Conservation (phyloP, 2,888 invertebrate genomes). For the Pollenia griseotomentosa region DNA sequence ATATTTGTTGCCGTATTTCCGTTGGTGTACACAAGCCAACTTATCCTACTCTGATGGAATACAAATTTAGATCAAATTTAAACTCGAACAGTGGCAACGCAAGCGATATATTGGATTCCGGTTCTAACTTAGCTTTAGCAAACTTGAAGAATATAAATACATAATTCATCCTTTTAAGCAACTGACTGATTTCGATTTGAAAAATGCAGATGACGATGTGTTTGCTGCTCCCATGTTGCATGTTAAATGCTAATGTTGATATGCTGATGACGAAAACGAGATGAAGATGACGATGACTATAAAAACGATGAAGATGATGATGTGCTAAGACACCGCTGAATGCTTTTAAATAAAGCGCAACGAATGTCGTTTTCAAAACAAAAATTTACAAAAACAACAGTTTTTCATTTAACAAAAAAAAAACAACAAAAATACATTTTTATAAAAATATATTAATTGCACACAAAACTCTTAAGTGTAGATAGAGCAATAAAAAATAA, state of each 20-base stretch:
- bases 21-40: no score
- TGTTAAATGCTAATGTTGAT: slow-evolving; percentile 70
- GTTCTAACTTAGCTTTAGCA: no score
- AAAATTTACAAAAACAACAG: slow-evolving; percentile 30
- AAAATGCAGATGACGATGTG: slow-evolving; percentile 51
- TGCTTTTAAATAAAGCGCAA: slow-evolving; percentile 81
- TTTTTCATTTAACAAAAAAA: neutral
- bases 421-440: slow-evolving; percentile 58
- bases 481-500: slow-evolving; percentile 21
- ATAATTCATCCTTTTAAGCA: slow-evolving; percentile 54
- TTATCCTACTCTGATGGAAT: no score
- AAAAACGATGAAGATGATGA: slow-evolving; percentile 59
- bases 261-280: slow-evolving; percentile 53
- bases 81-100: no score
- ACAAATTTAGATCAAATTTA: no score
- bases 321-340: slow-evolving; percentile 75
- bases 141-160: neutral
- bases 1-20: no score
- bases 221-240: slow-evolving; percentile 70
- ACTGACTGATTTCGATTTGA: slow-evolving; percentile 32
- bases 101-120: no score
- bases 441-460: slow-evolving; percentile 73
- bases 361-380: slow-evolving; percentile 80
- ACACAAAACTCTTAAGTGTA: slow-evolving; percentile 65
- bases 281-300: slow-evolving; percentile 48